phyloP scores from a whole-genome alignment of 2,113 vertebrate species.

The Mustela nigripes region DNA sequence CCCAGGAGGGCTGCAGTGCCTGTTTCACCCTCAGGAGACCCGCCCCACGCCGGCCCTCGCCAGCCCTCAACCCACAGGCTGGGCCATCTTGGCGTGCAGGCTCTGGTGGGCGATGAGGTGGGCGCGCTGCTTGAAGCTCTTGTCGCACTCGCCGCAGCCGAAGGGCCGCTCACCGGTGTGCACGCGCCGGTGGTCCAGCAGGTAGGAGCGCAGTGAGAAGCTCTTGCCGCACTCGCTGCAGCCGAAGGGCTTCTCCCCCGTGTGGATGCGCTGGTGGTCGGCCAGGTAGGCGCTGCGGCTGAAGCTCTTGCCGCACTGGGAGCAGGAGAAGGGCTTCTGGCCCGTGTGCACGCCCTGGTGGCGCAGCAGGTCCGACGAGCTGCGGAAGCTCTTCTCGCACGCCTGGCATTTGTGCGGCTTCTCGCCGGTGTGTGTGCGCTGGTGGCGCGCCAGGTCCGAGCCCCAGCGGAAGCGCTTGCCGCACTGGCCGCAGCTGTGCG shows the following conservation, averaged over 20 bases:
- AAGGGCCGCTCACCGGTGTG: conserved; percentile 82
- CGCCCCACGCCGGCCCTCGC: too few relatives aligned
- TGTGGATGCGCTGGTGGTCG: conserved; percentile 83
- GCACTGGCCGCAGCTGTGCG: conserved; percentile 77
- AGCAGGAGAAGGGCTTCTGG: conserved; percentile 81
- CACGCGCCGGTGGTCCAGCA: conserved; percentile 82
- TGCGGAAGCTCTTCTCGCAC: conserved; percentile 83
- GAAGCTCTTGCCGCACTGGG: conserved; percentile 80
- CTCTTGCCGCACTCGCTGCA: conserved; percentile 82
- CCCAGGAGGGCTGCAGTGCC: neutral
- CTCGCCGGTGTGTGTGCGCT: conserved; percentile 82
- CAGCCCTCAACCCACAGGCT: conserved; percentile 67
- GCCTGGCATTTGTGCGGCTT: conserved; percentile 81
- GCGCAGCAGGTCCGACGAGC: conserved; percentile 80
- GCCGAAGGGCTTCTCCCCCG: conserved; percentile 77
- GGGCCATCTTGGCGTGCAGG: conserved; percentile 78
- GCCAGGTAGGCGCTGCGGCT: conserved; percentile 82
- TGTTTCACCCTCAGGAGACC: neutral
- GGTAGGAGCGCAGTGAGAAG: conserved; percentile 81
- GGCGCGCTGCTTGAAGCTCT: conserved; percentile 83
- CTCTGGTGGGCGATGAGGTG: conserved; percentile 84
- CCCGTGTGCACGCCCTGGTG: conserved; percentile 83
- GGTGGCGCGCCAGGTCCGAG: conserved; percentile 80
- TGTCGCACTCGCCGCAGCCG: conserved; percentile 78
- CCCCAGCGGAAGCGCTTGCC: conserved; percentile 84